phyloP scores from a whole-genome alignment of 2,797 vertebrate genomes.

The Micropoecilia bifurca region DNA sequence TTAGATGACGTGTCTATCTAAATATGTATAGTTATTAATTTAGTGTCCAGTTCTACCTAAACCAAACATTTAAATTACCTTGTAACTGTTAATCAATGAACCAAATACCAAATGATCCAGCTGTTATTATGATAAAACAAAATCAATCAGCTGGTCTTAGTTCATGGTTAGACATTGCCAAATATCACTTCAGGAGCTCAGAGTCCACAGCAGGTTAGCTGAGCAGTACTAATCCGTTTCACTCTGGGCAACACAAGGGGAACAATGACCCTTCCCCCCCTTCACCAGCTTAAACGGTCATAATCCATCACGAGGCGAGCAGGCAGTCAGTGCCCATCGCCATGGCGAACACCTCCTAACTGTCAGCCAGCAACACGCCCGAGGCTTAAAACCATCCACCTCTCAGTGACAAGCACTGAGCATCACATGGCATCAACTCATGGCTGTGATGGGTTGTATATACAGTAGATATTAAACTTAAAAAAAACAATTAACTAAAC shows the following conservation, averaged over 20 bases:
- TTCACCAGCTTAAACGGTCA: constrained; percentile 65
- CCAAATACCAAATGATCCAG: constrained; percentile 42
- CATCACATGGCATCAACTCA: constrained; percentile 29
- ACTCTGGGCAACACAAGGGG: constrained; percentile 57
- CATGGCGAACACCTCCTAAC: constrained; percentile 54
- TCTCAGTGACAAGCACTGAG: constrained; percentile 54
- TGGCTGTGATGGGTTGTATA: neutral
- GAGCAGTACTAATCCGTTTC: constrained; percentile 69
- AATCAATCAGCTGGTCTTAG: constrained; percentile 32
- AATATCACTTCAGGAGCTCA: constrained; percentile 62
- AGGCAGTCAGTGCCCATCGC: constrained; percentile 56
- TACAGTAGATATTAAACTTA: neutral
- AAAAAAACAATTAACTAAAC: neutral
- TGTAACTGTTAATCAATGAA: constrained; percentile 10
- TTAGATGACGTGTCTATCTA: no score
- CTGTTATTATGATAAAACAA: constrained; percentile 39
- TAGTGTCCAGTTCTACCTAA: neutral
- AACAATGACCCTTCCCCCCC: constrained; percentile 61
- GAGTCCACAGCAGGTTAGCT: constrained; percentile 52
- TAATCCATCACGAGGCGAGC: constrained; percentile 75
- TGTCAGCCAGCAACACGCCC: constrained; percentile 62
- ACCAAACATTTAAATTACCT: neutral
- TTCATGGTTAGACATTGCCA: constrained; percentile 53
- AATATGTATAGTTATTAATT: no score
- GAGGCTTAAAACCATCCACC: constrained; percentile 57